A percentile compares a stretch with the other conserved stretches of the same genome.
Conservation (phyloP, 2,888 invertebrate species). For the Oxyscelio sp. region DNA sequence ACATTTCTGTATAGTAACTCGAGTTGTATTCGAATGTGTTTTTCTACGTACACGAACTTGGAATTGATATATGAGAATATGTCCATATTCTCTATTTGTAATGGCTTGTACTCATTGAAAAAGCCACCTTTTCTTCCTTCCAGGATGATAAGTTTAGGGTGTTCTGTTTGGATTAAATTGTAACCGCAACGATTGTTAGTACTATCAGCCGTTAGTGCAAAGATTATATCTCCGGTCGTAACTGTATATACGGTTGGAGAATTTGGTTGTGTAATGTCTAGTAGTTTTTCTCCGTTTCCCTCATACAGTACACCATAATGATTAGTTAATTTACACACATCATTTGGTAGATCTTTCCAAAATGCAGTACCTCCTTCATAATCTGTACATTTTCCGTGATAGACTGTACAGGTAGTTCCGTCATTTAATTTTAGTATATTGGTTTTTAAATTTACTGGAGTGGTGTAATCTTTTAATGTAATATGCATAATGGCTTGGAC, state of each 20-base stretch:
- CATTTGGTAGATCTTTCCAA: background rate
- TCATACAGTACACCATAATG: background rate
- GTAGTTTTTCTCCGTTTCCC: background rate
- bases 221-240: background rate
- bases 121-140: background rate
- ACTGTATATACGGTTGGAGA: background rate
- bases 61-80: conserved; percentile 74
- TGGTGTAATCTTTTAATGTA: background rate
- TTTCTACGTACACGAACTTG: conserved; percentile 79
- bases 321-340: too few species aligned
- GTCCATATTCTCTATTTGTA: conserved; percentile 47
- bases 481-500: background rate
- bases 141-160: background rate
- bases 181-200: background rate
- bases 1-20: conserved; percentile 71
- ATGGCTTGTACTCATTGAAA: background rate
- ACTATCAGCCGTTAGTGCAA: background rate
- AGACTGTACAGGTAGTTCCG: background rate
- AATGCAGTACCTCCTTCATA: background rate
- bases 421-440: background rate
- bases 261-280: background rate
- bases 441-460: background rate
- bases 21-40: conserved; percentile 71
- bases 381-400: background rate
- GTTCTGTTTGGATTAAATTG: background rate